Percentiles rank a stretch among this genome's conserved stretches.
Evolutionary conservation across 23 tunicate species (phyloP).

Genomic region (Pegea sp.): DNA sequence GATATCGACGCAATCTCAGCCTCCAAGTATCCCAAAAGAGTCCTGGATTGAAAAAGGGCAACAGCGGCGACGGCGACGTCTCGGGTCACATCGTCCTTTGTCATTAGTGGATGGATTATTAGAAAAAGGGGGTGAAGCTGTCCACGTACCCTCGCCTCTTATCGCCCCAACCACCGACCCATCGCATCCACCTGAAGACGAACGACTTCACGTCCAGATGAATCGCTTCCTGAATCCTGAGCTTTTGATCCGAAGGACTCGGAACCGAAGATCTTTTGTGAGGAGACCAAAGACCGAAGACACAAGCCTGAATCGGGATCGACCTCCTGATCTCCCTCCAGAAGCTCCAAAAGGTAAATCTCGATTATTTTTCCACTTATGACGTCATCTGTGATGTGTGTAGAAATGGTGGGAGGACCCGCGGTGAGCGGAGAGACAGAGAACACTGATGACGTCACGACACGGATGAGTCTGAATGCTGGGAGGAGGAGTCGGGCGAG

Average conservation of each 20-base stretch:
- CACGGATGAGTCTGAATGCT: conserved; percentile 1
- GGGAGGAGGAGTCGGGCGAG: background rate
- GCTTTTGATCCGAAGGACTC: background rate
- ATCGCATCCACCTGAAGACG: background rate
- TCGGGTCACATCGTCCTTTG: background rate
- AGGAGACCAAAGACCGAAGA: background rate
- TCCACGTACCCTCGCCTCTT: background rate
- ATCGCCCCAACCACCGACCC: background rate
- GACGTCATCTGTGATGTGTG: too few species aligned
- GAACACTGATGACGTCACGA: background rate
- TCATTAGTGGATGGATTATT: background rate
- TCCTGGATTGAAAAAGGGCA: background rate
- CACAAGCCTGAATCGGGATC: too few species aligned
- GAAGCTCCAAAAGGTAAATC: too few species aligned
- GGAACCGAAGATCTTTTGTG: background rate
- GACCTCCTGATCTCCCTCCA: too few species aligned
- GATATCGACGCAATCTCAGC: too few species aligned
- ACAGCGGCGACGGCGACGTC: background rate
- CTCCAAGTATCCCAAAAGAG: background rate
- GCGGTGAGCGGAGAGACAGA: background rate
- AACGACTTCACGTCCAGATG: background rate
- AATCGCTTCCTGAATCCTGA: background rate
- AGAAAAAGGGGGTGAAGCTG: background rate
- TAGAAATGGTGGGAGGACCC: too few species aligned
- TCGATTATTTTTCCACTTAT: too few species aligned